Conservation (phyloP, 2,113 vertebrate species). For the Takifugu bimaculatus region DNA sequence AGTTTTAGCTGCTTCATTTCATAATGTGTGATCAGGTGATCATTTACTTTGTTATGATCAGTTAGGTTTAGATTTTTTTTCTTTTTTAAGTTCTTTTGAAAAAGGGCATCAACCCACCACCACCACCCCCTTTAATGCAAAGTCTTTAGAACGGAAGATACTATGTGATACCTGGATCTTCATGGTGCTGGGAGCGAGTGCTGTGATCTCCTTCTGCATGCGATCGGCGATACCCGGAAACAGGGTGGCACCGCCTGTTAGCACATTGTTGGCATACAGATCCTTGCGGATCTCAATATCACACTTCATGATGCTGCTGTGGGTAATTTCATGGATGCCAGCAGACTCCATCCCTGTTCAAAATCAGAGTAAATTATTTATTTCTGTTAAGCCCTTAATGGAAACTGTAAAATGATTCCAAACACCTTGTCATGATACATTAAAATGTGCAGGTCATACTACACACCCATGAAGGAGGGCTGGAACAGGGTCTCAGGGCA, state of each 20-base stretch:
- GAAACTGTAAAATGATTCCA: too few relatives aligned
- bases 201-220: slow-evolving; percentile 97
- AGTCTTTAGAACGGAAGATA: too few relatives aligned
- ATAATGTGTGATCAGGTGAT: too few relatives aligned
- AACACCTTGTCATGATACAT: too few relatives aligned
- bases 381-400: too few relatives aligned
- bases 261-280: slow-evolving; percentile 93
- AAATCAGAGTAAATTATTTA: neutral
- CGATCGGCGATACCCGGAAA: slow-evolving; percentile 96
- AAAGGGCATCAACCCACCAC: too few relatives aligned
- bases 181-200: slow-evolving; percentile 96
- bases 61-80: neutral
- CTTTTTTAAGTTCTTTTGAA: too few relatives aligned
- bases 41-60: neutral
- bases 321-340: slow-evolving; percentile 94
- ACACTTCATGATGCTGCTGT: slow-evolving; percentile 98
- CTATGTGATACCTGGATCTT: slow-evolving; percentile 87
- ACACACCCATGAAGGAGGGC: slow-evolving; percentile 92
- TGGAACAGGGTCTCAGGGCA: slow-evolving; percentile 97
- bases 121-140: too few relatives aligned
- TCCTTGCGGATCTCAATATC: slow-evolving; percentile 96
- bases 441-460: neutral
- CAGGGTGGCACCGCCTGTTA: slow-evolving; percentile 97
- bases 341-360: slow-evolving; percentile 89
- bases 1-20: neutral